These are phyloP conservation scores for Dasypolia templi DNA, from an alignment of 2,888 invertebrate genomes.

Conservation along the genomic window DNA sequence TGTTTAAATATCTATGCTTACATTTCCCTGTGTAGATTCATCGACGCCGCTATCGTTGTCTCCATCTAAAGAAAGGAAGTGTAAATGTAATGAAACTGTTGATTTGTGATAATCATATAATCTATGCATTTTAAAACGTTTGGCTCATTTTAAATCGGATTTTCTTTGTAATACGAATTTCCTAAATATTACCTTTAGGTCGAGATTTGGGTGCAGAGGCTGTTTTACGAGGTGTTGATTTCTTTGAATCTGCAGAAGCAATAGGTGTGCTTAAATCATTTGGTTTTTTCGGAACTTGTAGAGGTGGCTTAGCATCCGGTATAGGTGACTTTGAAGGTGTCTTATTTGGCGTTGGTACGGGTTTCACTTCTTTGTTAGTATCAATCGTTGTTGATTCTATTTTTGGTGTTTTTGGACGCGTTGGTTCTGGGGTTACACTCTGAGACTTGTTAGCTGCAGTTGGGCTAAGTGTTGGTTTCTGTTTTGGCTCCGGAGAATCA, in stretches of 20 bases:
- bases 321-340: constrained; percentile 79
- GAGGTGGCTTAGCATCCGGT: constrained; percentile 76
- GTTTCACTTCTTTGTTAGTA: constrained; percentile 70
- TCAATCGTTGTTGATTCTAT: constrained; percentile 70
- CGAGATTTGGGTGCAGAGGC: constrained; percentile 85
- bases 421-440: constrained; percentile 79
- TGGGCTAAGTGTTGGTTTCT: constrained; percentile 73
- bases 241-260: constrained; percentile 78
- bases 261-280: constrained; percentile 81
- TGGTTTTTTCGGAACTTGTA: constrained; percentile 80
- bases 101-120: neutral
- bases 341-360: constrained; percentile 74
- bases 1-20: constrained; percentile 84
- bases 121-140: constrained; percentile 47
- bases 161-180: constrained; percentile 2
- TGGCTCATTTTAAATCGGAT: constrained; percentile 80
- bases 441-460: constrained; percentile 76
- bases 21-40: constrained; percentile 95
- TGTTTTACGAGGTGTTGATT: constrained; percentile 84
- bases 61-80: constrained; percentile 91
- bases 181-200: constrained; percentile 83
- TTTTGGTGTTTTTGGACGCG: constrained; percentile 85
- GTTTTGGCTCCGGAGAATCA: constrained; percentile 87
- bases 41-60: constrained; percentile 96
- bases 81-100: constrained; percentile 5